Evolutionary conservation across 1,140 invertebrate genomes (phyloP).

Genomic region (Bombus ignitus): DNA sequence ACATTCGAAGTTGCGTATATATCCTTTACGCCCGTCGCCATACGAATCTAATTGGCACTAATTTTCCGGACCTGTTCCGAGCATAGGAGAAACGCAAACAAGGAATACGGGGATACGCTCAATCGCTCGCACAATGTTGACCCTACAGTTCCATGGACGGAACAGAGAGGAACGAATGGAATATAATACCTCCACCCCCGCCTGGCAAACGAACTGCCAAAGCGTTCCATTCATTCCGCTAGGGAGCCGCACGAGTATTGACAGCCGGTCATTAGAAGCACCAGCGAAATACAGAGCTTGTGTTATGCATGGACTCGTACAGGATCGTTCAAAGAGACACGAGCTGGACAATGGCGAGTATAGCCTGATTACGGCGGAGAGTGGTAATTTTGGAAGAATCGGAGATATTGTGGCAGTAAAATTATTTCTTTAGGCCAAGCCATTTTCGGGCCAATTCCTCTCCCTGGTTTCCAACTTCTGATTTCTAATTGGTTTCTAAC

Average conservation of each 20-base stretch:
- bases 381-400: not conserved
- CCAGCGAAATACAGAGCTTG: not conserved
- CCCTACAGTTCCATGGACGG: slow-evolving; percentile 38
- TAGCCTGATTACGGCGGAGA: not conserved
- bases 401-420: too few relatives aligned
- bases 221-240: slow-evolving; percentile 60
- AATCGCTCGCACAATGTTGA: slow-evolving; percentile 69
- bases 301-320: not conserved
- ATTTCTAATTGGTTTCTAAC: too few relatives aligned
- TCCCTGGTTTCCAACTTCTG: too few relatives aligned
- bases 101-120: slow-evolving; percentile 66
- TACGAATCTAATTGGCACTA: slow-evolving; percentile 70
- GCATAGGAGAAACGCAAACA: slow-evolving; percentile 58
- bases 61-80: slow-evolving; percentile 61
- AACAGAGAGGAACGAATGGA: slow-evolving; percentile 55
- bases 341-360: not conserved
- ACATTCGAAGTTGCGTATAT: slow-evolving; percentile 20
- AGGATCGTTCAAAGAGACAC: not conserved
- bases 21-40: slow-evolving; percentile 37
- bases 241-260: slow-evolving; percentile 53
- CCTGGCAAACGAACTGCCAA: slow-evolving; percentile 55
- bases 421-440: too few relatives aligned
- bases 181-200: slow-evolving; percentile 64
- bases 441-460: too few relatives aligned
- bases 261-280: slow-evolving; percentile 69